Conservation (phyloP, 2,113 vertebrate genomes). For the Protobothrops flavoviridis region DNA sequence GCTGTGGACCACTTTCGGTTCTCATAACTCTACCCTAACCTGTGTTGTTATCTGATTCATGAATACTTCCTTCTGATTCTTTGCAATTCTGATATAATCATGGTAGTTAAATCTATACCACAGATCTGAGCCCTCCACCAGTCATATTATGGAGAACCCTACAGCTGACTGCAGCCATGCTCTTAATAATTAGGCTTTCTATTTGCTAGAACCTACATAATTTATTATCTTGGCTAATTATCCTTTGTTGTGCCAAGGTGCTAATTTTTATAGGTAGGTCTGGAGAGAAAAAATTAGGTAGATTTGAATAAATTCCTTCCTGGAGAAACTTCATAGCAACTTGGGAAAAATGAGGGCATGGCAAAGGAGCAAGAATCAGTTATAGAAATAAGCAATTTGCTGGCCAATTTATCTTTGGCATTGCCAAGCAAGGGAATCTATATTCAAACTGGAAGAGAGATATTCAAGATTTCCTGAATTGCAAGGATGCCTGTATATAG, state of each 20-base stretch:
- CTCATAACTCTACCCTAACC: slow-evolving; percentile 52
- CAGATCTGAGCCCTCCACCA: slow-evolving; percentile 64
- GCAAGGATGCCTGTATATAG: neutral
- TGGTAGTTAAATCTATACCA: slow-evolving; percentile 70
- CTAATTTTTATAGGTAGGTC: slow-evolving; percentile 61
- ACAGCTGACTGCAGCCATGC: slow-evolving; percentile 65
- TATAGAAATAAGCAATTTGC: neutral
- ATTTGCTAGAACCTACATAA: slow-evolving; percentile 85
- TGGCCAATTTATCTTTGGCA: neutral
- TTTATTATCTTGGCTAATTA: slow-evolving; percentile 97
- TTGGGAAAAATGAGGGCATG: neutral
- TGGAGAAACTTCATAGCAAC: neutral
- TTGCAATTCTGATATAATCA: slow-evolving; percentile 70
- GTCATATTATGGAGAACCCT: slow-evolving; percentile 68
- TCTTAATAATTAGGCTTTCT: slow-evolving; percentile 89
- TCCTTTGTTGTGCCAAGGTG: slow-evolving; percentile 83
- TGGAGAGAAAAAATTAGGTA: slow-evolving; percentile 22
- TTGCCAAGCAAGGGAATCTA: neutral
- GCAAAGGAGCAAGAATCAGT: neutral
- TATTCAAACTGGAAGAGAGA: neutral
- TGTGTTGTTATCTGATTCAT: slow-evolving; percentile 57
- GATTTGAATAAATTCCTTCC: neutral
- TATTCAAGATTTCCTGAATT: neutral
- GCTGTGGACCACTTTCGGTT: slow-evolving; percentile 57
- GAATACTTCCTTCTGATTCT: slow-evolving; percentile 62